These are phyloP conservation scores for Acanthococcus lagerstroemiae DNA, from an alignment of 2,888 invertebrate species.

Conservation along the genomic window DNA sequence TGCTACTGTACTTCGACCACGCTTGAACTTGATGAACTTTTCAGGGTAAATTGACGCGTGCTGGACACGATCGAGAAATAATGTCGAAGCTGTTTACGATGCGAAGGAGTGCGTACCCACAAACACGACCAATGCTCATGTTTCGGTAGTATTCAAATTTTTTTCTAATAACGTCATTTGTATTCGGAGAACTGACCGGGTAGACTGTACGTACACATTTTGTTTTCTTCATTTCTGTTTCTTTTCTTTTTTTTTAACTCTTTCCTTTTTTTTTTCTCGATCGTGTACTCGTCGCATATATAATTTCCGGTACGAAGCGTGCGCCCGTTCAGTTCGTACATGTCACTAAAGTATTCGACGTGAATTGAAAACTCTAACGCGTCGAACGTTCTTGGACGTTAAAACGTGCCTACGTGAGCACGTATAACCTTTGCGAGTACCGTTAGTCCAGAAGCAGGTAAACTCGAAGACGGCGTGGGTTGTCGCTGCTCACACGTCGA, in stretches of 20 bases:
- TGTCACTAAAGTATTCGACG: conserved; percentile 16
- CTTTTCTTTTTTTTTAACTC: neutral
- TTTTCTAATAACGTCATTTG: conserved; percentile 18
- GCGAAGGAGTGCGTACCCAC: conserved; percentile 12
- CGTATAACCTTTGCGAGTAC: no score
- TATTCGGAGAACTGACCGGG: neutral
- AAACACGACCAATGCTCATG: conserved; percentile 17
- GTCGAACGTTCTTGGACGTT: no score
- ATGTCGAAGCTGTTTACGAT: conserved; percentile 8
- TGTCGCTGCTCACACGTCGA: no score
- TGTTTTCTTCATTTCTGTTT: neutral
- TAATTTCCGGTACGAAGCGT: conserved; percentile 25
- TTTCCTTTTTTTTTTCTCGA: conserved; percentile 11
- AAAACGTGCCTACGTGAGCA: no score
- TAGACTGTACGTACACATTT: conserved; percentile 3
- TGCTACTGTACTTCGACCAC: no score
- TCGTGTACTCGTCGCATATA: conserved; percentile 18
- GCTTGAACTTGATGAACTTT: conserved; percentile 13
- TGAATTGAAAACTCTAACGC: conserved; percentile 15
- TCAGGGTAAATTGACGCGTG: neutral
- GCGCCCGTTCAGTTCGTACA: conserved; percentile 9
- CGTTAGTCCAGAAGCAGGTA: no score
- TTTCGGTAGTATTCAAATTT: conserved; percentile 19
- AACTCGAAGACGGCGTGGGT: no score
- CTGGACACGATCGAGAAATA: neutral